These are phyloP conservation scores for Paragorgia papillata DNA, from an alignment of 92 coral and sea anemone genomes.

Conservation along the genomic window DNA sequence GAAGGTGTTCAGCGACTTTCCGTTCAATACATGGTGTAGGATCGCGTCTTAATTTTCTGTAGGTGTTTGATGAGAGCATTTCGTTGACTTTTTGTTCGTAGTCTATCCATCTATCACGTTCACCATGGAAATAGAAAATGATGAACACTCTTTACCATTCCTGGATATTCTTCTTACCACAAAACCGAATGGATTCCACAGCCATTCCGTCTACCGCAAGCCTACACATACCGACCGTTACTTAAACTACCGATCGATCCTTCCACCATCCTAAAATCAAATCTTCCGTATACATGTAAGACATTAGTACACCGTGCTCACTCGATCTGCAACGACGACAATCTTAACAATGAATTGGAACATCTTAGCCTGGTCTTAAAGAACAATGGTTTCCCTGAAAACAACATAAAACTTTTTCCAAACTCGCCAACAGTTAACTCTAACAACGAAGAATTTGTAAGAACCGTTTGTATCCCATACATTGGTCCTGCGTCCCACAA, in stretches of 20 bases:
- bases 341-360: not conserved
- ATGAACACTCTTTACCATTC: slow-evolving; percentile 19
- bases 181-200: not conserved
- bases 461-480: not conserved
- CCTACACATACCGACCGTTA: slow-evolving; percentile 32
- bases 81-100: not conserved
- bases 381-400: slow-evolving; percentile 27
- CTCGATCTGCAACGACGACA: no score
- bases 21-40: not conserved
- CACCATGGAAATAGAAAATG: slow-evolving; percentile 24
- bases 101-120: slow-evolving; percentile 22
- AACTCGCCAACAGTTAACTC: not conserved
- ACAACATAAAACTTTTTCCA: not conserved
- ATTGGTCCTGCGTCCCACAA: not conserved
- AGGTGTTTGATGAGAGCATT: not conserved
- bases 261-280: slow-evolving; percentile 35
- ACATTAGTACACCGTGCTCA: slow-evolving; percentile 14
- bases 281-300: slow-evolving; percentile 8
- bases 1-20: not conserved
- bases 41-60: slow-evolving; percentile 10
- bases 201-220: slow-evolving; percentile 16
- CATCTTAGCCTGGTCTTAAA: slow-evolving; percentile 3
- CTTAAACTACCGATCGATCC: slow-evolving; percentile 21
- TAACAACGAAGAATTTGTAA: not conserved
- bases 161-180: slow-evolving; percentile 1